Percentiles rank a stretch among this genome's conserved stretches.
Evolutionary conservation across 1,140 invertebrate genomes (phyloP).

Genomic region (Sitobion miscanthi): DNA sequence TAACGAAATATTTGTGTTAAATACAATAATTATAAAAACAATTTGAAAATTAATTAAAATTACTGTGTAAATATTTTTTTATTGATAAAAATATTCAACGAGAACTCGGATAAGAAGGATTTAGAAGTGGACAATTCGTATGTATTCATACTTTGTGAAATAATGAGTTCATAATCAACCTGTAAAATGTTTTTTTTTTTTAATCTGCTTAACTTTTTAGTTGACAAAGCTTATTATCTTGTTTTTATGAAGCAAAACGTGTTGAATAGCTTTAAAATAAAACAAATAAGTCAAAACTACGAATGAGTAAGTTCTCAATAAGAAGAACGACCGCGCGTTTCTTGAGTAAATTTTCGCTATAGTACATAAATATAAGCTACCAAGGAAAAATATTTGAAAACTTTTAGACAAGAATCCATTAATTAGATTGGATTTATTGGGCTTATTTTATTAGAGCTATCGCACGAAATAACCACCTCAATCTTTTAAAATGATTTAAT

Average conservation of each 20-base stretch:
- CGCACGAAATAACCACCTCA: not conserved
- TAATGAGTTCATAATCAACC: not conserved
- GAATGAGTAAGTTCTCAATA: not conserved
- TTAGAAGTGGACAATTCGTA: not conserved
- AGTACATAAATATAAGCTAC: not conserved
- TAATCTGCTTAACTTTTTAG: not conserved
- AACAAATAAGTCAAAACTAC: not conserved
- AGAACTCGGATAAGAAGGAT: not conserved
- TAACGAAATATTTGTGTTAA: not conserved
- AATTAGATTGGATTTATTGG: not conserved
- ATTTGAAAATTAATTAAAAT: not conserved
- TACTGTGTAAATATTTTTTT: not conserved
- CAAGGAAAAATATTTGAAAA: not conserved
- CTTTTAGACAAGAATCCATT: not conserved
- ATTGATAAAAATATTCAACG: not conserved
- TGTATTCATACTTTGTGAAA: not conserved
- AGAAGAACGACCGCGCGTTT: not conserved
- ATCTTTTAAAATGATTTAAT: not conserved
- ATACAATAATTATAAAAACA: not conserved
- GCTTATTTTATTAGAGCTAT: not conserved
- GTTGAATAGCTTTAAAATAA: not conserved
- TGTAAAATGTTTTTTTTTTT: not conserved
- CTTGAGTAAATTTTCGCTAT: not conserved
- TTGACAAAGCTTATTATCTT: not conserved
- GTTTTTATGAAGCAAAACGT: not conserved